Evolutionary conservation across 2,797 vertebrate species (phyloP).

Genomic region (Catharus ustulatus): DNA sequence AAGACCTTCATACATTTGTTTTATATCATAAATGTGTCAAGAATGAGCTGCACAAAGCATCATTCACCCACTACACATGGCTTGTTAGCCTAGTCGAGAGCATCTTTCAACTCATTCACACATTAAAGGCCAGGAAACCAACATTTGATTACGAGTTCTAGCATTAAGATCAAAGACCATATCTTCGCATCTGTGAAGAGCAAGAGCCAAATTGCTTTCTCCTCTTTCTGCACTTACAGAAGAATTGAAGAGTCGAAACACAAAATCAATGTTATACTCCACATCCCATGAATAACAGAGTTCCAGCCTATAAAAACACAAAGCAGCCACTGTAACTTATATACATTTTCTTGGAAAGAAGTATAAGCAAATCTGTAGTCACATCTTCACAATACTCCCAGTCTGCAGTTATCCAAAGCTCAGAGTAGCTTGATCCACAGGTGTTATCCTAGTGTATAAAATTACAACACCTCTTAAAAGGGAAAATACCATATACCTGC

Average conservation of each 20-base stretch:
- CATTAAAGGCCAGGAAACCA: constrained; percentile 31
- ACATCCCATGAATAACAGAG: not conserved
- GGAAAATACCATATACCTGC: not conserved
- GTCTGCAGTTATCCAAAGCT: not conserved
- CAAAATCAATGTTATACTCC: not conserved
- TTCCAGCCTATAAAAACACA: not conserved
- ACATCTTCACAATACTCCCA: not conserved
- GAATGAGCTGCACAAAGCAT: not conserved
- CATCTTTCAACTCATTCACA: constrained; percentile 34
- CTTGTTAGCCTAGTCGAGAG: constrained; percentile 20
- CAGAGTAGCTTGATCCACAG: not conserved
- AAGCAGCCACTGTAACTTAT: not conserved
- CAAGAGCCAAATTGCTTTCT: constrained; percentile 1
- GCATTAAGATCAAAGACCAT: constrained; percentile 30
- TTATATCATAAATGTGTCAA: not conserved
- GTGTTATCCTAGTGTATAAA: not conserved
- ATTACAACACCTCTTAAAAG: not conserved
- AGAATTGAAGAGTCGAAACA: not conserved
- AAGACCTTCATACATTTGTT: constrained; percentile 19
- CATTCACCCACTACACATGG: not conserved
- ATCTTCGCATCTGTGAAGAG: constrained; percentile 12
- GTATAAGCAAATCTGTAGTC: not conserved
- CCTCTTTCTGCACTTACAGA: not conserved
- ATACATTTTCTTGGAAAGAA: not conserved
- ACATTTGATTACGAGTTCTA: not conserved